phyloP scores from a whole-genome alignment of 2,113 vertebrate genomes.

The Sphyrna mokarran region DNA sequence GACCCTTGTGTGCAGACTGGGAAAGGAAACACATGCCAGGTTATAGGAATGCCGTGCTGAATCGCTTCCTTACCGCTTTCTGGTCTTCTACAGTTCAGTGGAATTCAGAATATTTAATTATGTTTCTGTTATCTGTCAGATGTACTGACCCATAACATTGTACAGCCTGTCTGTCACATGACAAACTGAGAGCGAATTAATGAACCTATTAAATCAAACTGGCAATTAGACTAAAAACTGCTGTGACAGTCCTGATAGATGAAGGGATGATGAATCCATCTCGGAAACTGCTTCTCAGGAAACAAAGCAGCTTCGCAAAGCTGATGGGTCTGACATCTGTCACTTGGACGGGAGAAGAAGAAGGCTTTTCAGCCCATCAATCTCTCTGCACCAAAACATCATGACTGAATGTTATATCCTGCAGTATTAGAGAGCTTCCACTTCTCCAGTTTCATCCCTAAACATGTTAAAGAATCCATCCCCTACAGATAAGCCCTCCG shows the following conservation, averaged over 20 bases:
- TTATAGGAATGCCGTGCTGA: not conserved
- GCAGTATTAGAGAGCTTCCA: not conserved
- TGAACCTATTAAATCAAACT: not conserved
- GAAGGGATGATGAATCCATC: not conserved
- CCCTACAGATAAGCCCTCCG: too few relatives aligned
- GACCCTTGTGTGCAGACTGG: not conserved
- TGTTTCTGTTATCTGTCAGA: not conserved
- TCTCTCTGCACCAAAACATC: not conserved
- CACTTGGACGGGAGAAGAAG: too few relatives aligned
- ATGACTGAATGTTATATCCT: not conserved
- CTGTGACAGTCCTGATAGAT: not conserved
- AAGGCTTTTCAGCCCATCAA: not conserved
- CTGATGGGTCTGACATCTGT: too few relatives aligned
- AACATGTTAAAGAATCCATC: too few relatives aligned
- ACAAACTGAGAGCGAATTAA: not conserved
- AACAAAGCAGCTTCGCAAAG: too few relatives aligned
- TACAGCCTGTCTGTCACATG: not conserved
- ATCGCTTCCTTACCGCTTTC: not conserved
- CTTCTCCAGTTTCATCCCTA: too few relatives aligned
- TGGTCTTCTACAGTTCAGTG: not conserved
- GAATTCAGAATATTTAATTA: not conserved
- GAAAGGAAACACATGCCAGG: not conserved
- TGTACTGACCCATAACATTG: not conserved
- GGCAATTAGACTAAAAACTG: not conserved
- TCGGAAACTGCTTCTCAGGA: not conserved